Conservation (phyloP, 23 tunicate species). For the Oikopleura dioica region DNA sequence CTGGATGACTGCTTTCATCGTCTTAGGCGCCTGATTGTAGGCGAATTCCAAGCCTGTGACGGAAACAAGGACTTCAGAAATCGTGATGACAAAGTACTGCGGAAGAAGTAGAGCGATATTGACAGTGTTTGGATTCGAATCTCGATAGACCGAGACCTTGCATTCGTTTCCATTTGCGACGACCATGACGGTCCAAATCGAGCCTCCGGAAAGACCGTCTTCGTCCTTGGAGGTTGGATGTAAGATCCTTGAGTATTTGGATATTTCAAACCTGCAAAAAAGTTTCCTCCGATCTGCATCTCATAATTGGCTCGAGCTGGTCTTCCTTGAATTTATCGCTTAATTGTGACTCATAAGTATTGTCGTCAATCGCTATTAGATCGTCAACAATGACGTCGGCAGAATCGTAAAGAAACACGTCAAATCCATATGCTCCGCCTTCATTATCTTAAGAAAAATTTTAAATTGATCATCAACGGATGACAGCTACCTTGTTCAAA, state of each 20-base stretch:
- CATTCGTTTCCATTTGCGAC: neutral
- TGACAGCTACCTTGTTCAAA: neutral
- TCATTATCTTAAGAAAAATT: too few species aligned
- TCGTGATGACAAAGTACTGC: slow-evolving; percentile 72
- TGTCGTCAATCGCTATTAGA: too few species aligned
- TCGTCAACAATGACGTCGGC: too few species aligned
- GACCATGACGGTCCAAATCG: slow-evolving; percentile 8
- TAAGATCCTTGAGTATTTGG: too few species aligned
- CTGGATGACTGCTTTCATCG: neutral
- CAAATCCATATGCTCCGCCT: too few species aligned
- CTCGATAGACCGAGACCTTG: slow-evolving; percentile 13
- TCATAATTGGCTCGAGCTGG: too few species aligned
- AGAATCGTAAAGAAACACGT: too few species aligned
- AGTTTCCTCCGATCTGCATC: too few species aligned
- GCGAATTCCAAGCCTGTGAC: slow-evolving; percentile 94
- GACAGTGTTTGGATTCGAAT: slow-evolving; percentile 49
- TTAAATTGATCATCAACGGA: too few species aligned
- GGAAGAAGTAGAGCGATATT: slow-evolving; percentile 91
- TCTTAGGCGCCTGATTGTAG: slow-evolving; percentile 41
- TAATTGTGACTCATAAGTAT: too few species aligned
- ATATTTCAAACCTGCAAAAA: too few species aligned
- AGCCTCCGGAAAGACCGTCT: neutral
- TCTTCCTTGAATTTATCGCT: too few species aligned
- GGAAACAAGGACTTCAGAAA: slow-evolving; percentile 80
- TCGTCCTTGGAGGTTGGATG: neutral